These are phyloP conservation scores for Labeo rohita DNA, from an alignment of 2,113 vertebrate species.

Conservation along the genomic window DNA sequence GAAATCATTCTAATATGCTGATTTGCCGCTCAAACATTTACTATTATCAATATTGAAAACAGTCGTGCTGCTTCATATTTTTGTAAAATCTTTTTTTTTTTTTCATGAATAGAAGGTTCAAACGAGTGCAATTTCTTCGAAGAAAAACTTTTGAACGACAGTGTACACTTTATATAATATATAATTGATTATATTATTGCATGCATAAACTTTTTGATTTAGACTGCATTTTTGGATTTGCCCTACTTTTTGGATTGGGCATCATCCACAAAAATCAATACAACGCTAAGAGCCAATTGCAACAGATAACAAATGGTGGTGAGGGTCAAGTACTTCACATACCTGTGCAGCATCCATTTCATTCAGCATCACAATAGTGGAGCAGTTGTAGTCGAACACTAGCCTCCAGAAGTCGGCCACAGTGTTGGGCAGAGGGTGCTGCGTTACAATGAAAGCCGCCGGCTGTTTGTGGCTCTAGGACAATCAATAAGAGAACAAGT, in stretches of 20 bases:
- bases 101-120: neutral
- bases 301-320: neutral
- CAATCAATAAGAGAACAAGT: constrained; percentile 37
- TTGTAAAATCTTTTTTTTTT: neutral
- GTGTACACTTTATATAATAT: neutral
- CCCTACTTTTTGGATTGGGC: neutral
- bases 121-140: too few species aligned
- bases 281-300: neutral
- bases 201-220: neutral
- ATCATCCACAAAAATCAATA: neutral
- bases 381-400: constrained; percentile 98
- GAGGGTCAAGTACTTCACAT: constrained; percentile 30
- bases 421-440: constrained; percentile 96
- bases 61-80: neutral
- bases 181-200: neutral
- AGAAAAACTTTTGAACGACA: neutral
- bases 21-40: neutral
- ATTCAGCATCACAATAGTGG: constrained; percentile 96
- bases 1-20: neutral
- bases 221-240: neutral
- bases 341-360: constrained; percentile 97
- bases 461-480: constrained; percentile 97
- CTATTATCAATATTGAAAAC: neutral
- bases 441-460: constrained; percentile 96
- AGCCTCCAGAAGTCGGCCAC: constrained; percentile 96